Conservation (phyloP, 2,888 invertebrate species). For the Thelaira solivaga region DNA sequence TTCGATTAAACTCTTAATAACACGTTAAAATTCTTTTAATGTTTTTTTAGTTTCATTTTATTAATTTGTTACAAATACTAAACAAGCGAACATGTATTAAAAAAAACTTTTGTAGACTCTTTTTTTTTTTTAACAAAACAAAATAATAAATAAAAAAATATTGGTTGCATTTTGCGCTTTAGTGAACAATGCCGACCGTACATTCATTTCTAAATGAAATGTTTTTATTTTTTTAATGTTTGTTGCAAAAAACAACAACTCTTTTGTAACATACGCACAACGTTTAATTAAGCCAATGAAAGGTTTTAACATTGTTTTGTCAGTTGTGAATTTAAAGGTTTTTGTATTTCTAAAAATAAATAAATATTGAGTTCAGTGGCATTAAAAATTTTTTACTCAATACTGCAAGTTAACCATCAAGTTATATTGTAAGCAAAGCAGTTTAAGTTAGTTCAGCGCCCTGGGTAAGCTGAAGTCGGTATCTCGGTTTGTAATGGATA, state of each 20-base stretch:
- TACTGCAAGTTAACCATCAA: too few species aligned
- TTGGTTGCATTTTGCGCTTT: slow-evolving; percentile 62
- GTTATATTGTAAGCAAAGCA: too few species aligned
- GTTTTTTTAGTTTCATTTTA: slow-evolving; percentile 5
- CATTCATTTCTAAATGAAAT: slow-evolving; percentile 36
- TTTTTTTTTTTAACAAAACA: slow-evolving; percentile 36
- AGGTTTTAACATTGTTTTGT: neutral
- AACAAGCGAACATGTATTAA: neutral
- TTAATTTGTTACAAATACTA: slow-evolving; percentile 40
- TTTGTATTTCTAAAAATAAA: too few species aligned
- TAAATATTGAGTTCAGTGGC: too few species aligned
- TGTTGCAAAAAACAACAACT: neutral
- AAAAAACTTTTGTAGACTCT: slow-evolving; percentile 16
- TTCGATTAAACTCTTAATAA: slow-evolving; percentile 65
- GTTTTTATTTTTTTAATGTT: neutral
- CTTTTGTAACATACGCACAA: slow-evolving; percentile 51
- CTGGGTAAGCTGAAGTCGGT: too few species aligned
- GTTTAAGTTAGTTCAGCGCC: too few species aligned
- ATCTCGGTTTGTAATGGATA: too few species aligned
- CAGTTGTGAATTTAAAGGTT: neutral
- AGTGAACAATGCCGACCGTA: slow-evolving; percentile 58
- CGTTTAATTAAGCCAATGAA: slow-evolving; percentile 35
- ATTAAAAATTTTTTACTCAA: too few species aligned
- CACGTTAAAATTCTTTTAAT: slow-evolving; percentile 59
- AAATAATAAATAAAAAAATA: slow-evolving; percentile 2